A percentile compares a stretch with the other conserved stretches of the same genome.
phyloP scores from a whole-genome alignment of 2,888 invertebrate genomes.

The Trachelus troglodyta region DNA sequence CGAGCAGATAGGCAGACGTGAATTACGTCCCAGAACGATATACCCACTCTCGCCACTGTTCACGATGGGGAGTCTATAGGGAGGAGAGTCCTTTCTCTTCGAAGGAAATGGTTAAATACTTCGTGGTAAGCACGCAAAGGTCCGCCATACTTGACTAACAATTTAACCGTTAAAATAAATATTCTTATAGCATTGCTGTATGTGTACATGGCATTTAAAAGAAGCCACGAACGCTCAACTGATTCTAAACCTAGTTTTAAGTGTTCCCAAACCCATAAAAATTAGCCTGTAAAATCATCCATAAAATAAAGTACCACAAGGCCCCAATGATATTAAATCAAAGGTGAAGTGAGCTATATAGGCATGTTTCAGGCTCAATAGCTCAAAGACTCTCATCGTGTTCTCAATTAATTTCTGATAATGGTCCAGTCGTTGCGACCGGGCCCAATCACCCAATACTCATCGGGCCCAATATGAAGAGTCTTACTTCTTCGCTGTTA shows the following conservation, averaged over 20 bases:
- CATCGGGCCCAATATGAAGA: not conserved
- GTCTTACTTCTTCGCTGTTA: not conserved
- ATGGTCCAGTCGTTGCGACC: not conserved
- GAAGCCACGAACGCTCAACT: not conserved
- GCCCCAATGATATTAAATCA: not conserved
- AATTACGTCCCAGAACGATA: conserved; percentile 48
- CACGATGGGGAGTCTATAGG: conserved; percentile 42
- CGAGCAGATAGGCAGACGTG: conserved; percentile 34
- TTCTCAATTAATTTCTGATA: conserved; percentile 7
- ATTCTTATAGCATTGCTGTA: not conserved
- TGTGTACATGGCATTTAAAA: not conserved
- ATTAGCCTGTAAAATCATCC: not conserved
- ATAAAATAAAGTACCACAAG: not conserved
- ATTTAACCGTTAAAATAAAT: not conserved
- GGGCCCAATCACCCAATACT: not conserved
- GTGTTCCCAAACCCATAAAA: not conserved
- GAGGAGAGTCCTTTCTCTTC: not conserved
- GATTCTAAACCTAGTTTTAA: not conserved
- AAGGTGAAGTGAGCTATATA: not conserved
- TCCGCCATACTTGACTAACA: not conserved
- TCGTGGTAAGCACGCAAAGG: not conserved
- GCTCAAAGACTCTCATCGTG: not conserved
- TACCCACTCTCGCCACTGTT: conserved; percentile 45
- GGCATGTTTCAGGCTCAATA: not conserved
- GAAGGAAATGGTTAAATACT: not conserved